Evolutionary conservation across 2,113 vertebrate genomes (phyloP), one percentile per base, ranked within the genome.

Genomic region (Corapipo altera): DNA sequence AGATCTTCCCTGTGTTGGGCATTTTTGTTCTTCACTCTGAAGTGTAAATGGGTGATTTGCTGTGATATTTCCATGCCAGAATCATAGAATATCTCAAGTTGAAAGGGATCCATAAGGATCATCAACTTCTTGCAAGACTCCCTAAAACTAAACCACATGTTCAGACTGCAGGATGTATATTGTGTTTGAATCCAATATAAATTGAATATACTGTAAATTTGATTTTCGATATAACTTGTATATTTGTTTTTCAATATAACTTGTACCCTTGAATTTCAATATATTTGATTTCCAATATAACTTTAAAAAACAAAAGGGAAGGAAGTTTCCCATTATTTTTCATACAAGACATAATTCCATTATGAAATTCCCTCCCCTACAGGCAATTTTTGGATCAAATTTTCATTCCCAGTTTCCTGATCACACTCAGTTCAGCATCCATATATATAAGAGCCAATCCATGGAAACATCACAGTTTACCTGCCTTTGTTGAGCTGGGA

Each of bases 361-460:
- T 24, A 23, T 6, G 18, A 64, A 82, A 84, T 87, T 37, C 51
- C n/a, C 35, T 48, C 18, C 49, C n/a, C 16, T 14, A 9, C 19
- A 28, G 46, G 43, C 19, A 52, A 61, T 44, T 41, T 79, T 17
- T 17, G 20, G 37, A 27, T 69, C 30, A 37, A 39, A 52, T 27
- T 51, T 48, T 33, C 16, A 51, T 59, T 88, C 28, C 57, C 52
- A 27, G 8, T 44, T 67, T 46, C 48, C 39, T 51, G 54, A 15
- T 58, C 1, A 0, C 37, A 35, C 48, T 43, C 2, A 0, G 2
- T 64, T 67, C 61, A 46, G 12, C 21, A 54, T 8, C 6, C 0
- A 1, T 3, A 5, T 21, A 11, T 4, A 0, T 9, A n/a, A 30
- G 2, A 12, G 5, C 9, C 23, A 41, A 21, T 23, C 61, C 37